Conservation (phyloP, 2,888 invertebrate genomes). For the Phlogophora meticulosa region DNA sequence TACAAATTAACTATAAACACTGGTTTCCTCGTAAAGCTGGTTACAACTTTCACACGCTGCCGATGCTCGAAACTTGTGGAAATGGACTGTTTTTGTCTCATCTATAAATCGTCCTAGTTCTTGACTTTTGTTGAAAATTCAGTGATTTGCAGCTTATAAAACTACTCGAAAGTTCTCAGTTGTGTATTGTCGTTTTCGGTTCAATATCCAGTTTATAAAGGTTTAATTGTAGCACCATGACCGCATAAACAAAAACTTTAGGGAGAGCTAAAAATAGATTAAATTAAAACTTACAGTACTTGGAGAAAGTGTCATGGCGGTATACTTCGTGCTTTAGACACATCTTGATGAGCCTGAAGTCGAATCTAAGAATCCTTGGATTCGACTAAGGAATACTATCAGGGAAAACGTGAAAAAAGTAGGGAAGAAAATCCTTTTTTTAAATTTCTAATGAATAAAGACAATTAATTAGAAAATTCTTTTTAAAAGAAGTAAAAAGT, state of each 20-base stretch:
- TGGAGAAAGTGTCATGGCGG: neutral
- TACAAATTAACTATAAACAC: constrained; percentile 56
- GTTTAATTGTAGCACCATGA: too few species aligned
- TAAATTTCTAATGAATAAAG: constrained; percentile 14
- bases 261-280: too few species aligned
- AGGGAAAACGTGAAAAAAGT: constrained; percentile 13
- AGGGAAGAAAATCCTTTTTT: neutral
- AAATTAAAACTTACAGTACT: too few species aligned
- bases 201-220: too few species aligned
- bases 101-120: constrained; percentile 19
- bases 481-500: neutral
- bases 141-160: neutral
- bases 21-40: constrained; percentile 51
- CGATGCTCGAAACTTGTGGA: constrained; percentile 48
- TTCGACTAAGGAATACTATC: too few species aligned
- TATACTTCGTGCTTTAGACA: neutral
- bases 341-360: neutral
- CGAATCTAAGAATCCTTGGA: neutral
- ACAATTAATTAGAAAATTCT: constrained; percentile 14
- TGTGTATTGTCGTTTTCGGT: too few species aligned
- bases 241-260: too few species aligned
- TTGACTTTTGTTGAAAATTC: constrained; percentile 12
- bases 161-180: too few species aligned
- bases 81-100: constrained; percentile 32
- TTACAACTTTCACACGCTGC: constrained; percentile 49